Conservation (phyloP, 2,113 vertebrate genomes). For the Lates calcarifer region DNA sequence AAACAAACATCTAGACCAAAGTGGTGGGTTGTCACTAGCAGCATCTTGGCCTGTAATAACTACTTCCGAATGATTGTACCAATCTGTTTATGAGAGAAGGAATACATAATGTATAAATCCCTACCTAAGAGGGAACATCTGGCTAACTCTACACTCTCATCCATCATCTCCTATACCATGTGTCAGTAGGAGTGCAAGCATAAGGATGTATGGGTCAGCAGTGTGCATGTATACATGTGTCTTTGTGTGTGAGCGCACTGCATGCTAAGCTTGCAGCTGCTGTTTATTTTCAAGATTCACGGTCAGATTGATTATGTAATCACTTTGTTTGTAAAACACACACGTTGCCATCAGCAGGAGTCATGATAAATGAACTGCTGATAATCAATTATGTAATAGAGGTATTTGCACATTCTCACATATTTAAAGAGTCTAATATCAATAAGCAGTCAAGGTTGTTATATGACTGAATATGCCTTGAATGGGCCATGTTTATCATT, state of each 20-base stretch:
- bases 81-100: too few species aligned
- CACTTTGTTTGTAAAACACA: not conserved
- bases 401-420: not conserved
- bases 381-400: too few species aligned
- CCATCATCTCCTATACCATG: not conserved
- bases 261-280: conserved; percentile 5
- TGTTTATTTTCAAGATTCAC: conserved; percentile 7
- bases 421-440: not conserved
- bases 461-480: too few species aligned
- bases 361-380: not conserved
- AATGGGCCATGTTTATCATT: too few species aligned
- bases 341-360: not conserved
- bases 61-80: not conserved
- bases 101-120: not conserved
- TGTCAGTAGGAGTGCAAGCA: not conserved
- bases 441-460: not conserved
- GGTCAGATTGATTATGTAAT: conserved; percentile 3
- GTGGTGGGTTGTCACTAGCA: too few species aligned
- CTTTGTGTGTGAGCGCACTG: not conserved
- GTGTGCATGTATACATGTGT: not conserved
- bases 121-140: conserved; percentile 10
- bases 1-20: not conserved
- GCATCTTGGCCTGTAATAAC: not conserved
- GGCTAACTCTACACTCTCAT: not conserved
- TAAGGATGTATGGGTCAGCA: not conserved